Percentiles rank a stretch among this genome's conserved stretches.
Evolutionary conservation across 2,113 vertebrate species (phyloP).

Genomic region (Ptychochromis oligacanthus): DNA sequence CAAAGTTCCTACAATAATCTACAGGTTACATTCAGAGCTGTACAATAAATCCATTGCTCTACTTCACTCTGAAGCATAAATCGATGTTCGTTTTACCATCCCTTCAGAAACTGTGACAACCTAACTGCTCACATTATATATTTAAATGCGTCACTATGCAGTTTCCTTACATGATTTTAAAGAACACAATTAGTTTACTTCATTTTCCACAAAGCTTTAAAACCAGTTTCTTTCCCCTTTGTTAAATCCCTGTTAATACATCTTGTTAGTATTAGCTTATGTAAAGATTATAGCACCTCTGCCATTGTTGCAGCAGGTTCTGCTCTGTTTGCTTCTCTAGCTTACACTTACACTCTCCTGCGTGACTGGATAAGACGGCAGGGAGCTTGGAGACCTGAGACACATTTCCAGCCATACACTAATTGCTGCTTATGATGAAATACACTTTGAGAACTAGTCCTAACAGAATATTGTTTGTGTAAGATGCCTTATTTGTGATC

Average conservation of each 20-base stretch:
- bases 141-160: too few relatives aligned
- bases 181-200: background rate
- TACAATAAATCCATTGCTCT: background rate
- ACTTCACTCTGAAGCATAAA: background rate
- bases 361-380: background rate
- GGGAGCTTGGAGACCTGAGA: background rate
- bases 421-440: conserved; percentile 13
- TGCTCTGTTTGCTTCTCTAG: background rate
- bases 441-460: background rate
- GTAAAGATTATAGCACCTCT: background rate
- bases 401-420: background rate
- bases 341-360: background rate
- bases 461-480: background rate
- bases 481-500: background rate
- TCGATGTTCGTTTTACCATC: fast-evolving
- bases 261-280: background rate
- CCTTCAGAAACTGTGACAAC: background rate
- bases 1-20: background rate
- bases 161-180: background rate
- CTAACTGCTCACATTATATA: too few relatives aligned
- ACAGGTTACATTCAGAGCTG: background rate
- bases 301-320: background rate
- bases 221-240: background rate
- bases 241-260: background rate
- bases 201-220: background rate